phyloP scores from a whole-genome alignment of 2,888 invertebrate genomes.

The Melanargia galathea region DNA sequence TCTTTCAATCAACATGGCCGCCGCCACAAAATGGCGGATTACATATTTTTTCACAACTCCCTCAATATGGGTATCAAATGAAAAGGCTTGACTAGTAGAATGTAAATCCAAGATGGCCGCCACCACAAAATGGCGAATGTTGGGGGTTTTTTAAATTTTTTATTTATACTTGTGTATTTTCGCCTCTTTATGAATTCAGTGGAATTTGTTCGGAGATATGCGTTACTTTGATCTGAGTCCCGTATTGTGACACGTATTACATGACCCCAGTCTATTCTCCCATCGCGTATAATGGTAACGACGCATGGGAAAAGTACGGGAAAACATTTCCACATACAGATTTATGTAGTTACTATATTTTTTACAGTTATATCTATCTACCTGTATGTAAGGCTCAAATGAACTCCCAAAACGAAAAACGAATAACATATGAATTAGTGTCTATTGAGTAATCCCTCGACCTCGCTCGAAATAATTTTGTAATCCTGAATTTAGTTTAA shows the following conservation, averaged over 20 bases:
- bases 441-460: not conserved
- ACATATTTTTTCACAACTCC: too few relatives aligned
- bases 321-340: not conserved
- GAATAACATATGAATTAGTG: not conserved
- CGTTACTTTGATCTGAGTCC: not conserved
- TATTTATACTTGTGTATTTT: too few relatives aligned
- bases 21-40: too few relatives aligned
- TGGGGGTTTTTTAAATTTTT: not conserved
- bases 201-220: too few relatives aligned
- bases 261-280: not conserved
- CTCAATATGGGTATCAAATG: too few relatives aligned
- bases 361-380: not conserved
- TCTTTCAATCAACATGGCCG: too few relatives aligned
- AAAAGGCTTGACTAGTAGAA: too few relatives aligned
- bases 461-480: conserved; percentile 6
- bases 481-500: conserved; percentile 2
- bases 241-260: not conserved
- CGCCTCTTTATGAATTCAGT: not conserved
- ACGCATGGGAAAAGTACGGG: conserved; percentile 1
- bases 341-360: not conserved
- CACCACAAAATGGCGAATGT: too few relatives aligned
- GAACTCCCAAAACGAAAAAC: too few relatives aligned
- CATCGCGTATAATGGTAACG: not conserved
- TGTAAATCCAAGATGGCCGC: too few relatives aligned
- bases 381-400: too few relatives aligned